phyloP scores from a whole-genome alignment of 2,888 invertebrate genomes.

The Cerceris ruficornis region DNA sequence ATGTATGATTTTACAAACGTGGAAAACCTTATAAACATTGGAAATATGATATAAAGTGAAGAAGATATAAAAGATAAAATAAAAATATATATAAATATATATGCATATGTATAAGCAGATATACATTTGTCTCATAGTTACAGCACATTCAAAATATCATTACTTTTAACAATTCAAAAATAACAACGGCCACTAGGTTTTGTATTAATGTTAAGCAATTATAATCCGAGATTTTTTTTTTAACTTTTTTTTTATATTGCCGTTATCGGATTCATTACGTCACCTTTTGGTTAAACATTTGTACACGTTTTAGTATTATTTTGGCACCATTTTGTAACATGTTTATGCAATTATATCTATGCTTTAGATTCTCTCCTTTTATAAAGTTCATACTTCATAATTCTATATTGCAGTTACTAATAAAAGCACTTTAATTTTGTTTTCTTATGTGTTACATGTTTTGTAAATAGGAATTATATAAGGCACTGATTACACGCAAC shows the following conservation, averaged over 20 bases:
- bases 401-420: constrained; percentile 61
- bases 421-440: constrained; percentile 64
- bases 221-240: constrained; percentile 28
- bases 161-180: constrained; percentile 23
- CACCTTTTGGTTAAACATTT: constrained; percentile 69
- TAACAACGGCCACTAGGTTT: constrained; percentile 35
- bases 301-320: constrained; percentile 69
- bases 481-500: constrained; percentile 73
- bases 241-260: constrained; percentile 61
- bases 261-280: constrained; percentile 60
- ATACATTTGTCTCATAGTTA: constrained; percentile 26
- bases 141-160: constrained; percentile 8
- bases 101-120: constrained; percentile 29
- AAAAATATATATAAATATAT: constrained; percentile 35
- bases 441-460: constrained; percentile 50
- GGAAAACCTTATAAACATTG: constrained; percentile 36
- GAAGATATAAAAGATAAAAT: constrained; percentile 34
- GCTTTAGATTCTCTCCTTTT: constrained; percentile 46
- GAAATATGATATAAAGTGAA: constrained; percentile 30
- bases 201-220: constrained; percentile 40
- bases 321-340: constrained; percentile 73
- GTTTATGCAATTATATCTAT: constrained; percentile 43
- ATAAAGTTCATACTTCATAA: constrained; percentile 51
- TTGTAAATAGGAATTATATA: constrained; percentile 61
- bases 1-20: constrained; percentile 44